Conservation (phyloP, 2,888 invertebrate species). For the Pollenia labialis region DNA sequence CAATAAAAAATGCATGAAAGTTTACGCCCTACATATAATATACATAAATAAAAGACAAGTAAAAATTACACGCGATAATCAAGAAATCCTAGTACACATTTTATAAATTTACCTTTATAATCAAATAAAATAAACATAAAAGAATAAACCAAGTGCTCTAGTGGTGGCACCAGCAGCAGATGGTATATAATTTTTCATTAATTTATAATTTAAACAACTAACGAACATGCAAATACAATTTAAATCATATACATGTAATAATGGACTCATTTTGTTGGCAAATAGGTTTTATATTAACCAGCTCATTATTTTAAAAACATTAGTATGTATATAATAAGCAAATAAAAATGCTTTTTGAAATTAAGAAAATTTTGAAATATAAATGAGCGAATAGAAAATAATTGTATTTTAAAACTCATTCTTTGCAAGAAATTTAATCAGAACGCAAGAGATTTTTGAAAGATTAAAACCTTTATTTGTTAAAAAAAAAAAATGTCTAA, state of each 20-base stretch:
- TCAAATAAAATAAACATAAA: neutral
- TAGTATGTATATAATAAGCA: neutral
- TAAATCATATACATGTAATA: conserved; percentile 45
- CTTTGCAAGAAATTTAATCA: neutral
- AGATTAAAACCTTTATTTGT: neutral
- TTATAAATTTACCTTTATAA: conserved; percentile 4
- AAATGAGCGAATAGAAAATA: no score
- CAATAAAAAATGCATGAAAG: neutral
- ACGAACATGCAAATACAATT: conserved; percentile 64
- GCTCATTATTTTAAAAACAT: conserved; percentile 27
- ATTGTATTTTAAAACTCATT: no score
- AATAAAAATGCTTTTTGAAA: neutral
- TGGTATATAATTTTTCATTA: conserved; percentile 57
- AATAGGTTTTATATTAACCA: conserved; percentile 34
- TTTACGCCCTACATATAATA: neutral
- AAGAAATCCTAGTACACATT: conserved; percentile 6
- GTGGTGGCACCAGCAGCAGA: conserved; percentile 9
- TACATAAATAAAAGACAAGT: neutral
- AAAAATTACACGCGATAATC: conserved; percentile 48
- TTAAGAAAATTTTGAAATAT: neutral
- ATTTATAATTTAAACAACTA: conserved; percentile 58
- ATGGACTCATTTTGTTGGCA: conserved; percentile 37
- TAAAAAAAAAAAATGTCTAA: neutral
- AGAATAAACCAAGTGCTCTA: neutral
- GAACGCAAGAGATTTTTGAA: neutral